These are phyloP conservation scores for Apostichopus japonicus DNA, from an alignment of 35 echinoderm and acorn worm genomes.

Conservation along the genomic window DNA sequence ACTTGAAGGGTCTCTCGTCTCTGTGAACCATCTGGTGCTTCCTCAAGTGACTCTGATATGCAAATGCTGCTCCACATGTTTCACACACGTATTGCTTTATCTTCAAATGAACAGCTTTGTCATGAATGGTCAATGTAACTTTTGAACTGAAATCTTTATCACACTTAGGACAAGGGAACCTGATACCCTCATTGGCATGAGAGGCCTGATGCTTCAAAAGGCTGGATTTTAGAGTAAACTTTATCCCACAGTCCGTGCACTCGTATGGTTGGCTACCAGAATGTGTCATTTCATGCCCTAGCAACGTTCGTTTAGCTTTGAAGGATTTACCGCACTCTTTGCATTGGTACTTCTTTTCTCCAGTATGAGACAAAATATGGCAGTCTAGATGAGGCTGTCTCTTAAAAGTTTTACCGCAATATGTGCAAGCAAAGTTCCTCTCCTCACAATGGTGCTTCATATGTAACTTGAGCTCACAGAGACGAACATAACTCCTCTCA, in stretches of 20 bases:
- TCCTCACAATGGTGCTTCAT: slow-evolving; percentile 33
- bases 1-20: slow-evolving; percentile 56
- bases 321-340: slow-evolving; percentile 44
- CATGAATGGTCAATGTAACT: slow-evolving; percentile 29
- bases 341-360: slow-evolving; percentile 38
- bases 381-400: slow-evolving; percentile 53
- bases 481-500: slow-evolving; percentile 37
- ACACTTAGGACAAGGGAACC: slow-evolving; percentile 44
- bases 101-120: slow-evolving; percentile 46
- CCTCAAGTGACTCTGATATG: slow-evolving; percentile 44
- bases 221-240: slow-evolving; percentile 60
- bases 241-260: slow-evolving; percentile 54
- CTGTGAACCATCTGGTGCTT: slow-evolving; percentile 61
- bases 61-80: slow-evolving; percentile 48
- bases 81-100: slow-evolving; percentile 59
- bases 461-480: slow-evolving; percentile 52
- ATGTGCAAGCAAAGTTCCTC: slow-evolving; percentile 28
- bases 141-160: slow-evolving; percentile 60
- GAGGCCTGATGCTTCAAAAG: slow-evolving; percentile 48
- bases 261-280: slow-evolving; percentile 34
- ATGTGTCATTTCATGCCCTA: slow-evolving; percentile 52
- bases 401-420: slow-evolving; percentile 49
- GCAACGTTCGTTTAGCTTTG: slow-evolving; percentile 38
- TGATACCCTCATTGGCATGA: neutral
- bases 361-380: slow-evolving; percentile 43